phyloP scores from a whole-genome alignment of 2,113 vertebrate genomes.

The Psophia crepitans region DNA sequence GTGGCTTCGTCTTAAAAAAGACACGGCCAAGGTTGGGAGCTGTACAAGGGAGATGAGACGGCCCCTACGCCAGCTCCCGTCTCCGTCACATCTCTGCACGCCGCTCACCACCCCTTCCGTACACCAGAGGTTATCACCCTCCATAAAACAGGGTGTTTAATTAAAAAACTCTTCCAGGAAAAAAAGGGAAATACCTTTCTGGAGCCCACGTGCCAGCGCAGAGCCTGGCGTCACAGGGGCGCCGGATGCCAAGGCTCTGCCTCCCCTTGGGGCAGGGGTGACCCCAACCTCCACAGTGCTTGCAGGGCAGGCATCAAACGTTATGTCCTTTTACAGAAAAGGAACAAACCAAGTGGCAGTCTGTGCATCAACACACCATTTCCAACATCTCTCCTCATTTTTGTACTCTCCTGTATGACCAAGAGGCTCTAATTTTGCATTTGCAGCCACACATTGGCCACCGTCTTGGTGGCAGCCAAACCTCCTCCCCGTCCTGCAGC shows the following conservation, averaged over 20 bases:
- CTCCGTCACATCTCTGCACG: not conserved
- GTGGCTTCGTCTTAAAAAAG: not conserved
- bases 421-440: not conserved
- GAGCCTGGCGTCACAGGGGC: fast-evolving
- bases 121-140: not conserved
- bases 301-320: not conserved
- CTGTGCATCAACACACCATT: fast-evolving
- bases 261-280: not conserved
- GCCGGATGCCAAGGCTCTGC: not conserved
- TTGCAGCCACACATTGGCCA: not conserved
- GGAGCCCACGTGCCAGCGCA: fast-evolving
- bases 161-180: not conserved
- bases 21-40: not conserved
- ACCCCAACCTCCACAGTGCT: not conserved
- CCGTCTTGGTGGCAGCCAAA: fast-evolving
- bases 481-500: not conserved
- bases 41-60: not conserved
- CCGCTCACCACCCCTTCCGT: not conserved
- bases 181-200: not conserved
- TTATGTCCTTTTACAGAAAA: not conserved
- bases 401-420: not conserved
- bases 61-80: fast-evolving
- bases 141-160: not conserved
- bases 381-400: not conserved
- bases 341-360: not conserved